Conservation (phyloP, 2,797 vertebrate genomes). For the Anguilla anguilla region DNA sequence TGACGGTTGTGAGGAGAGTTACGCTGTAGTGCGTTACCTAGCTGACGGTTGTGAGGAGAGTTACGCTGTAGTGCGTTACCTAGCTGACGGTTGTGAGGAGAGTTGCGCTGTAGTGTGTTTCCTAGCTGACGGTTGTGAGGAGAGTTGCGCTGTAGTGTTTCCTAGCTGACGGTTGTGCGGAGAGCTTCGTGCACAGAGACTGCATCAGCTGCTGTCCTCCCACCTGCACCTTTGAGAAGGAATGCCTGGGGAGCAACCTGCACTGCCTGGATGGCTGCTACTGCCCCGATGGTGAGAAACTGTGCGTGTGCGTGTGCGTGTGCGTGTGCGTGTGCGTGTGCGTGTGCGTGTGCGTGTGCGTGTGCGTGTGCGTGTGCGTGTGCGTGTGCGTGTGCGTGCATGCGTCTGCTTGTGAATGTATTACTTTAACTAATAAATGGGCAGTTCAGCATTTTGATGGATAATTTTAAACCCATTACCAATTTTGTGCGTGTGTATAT, state of each 20-base stretch:
- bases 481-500: neutral
- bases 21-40: neutral
- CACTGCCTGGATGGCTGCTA: slow-evolving; percentile 98
- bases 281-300: slow-evolving; percentile 88
- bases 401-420: neutral
- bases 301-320: neutral
- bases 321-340: too few relatives aligned
- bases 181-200: slow-evolving; percentile 94
- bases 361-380: neutral
- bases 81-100: neutral
- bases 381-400: too few relatives aligned
- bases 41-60: neutral
- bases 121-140: neutral
- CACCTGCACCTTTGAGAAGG: slow-evolving; percentile 96
- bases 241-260: slow-evolving; percentile 92
- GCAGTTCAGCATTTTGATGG: too few relatives aligned
- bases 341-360: neutral
- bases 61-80: too few relatives aligned
- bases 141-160: slow-evolving; percentile 22
- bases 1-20: neutral
- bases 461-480: too few relatives aligned
- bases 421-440: too few relatives aligned
- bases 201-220: slow-evolving; percentile 98
- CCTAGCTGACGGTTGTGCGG: slow-evolving; percentile 89
- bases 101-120: neutral